These are phyloP conservation scores for Netta rufina DNA, from an alignment of 2,797 vertebrate species.

Conservation along the genomic window DNA sequence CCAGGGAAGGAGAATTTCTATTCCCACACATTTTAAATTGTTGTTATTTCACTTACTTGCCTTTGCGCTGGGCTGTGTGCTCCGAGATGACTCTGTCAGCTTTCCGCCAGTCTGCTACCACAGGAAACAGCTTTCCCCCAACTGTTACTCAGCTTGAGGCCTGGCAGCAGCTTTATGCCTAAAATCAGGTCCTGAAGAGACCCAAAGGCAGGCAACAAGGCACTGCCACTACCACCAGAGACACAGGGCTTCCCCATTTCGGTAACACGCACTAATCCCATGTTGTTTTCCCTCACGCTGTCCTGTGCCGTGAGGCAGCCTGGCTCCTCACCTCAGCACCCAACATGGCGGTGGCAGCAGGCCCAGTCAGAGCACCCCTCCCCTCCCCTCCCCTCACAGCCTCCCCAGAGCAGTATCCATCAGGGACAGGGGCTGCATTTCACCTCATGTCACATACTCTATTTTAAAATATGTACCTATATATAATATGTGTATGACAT, in stretches of 20 bases:
- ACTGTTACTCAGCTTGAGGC: not conserved
- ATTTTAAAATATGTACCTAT: not conserved
- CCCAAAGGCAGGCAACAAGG: not conserved
- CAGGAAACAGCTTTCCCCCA: not conserved
- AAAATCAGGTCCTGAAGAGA: not conserved
- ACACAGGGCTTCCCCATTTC: not conserved
- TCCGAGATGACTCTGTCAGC: not conserved
- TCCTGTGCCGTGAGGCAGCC: fast-evolving
- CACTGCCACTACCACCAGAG: not conserved
- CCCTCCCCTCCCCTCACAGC: not conserved
- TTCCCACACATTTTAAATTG: not conserved
- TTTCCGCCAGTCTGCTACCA: not conserved
- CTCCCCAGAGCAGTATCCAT: fast-evolving
- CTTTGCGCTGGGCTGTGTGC: not conserved
- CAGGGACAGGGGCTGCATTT: not conserved
- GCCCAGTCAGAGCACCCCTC: not conserved
- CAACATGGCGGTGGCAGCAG: not conserved
- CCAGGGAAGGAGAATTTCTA: not conserved
- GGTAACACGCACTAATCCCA: fast-evolving
- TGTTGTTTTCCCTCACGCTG: not conserved
- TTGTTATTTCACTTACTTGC: not conserved
- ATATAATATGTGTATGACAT: fast-evolving
- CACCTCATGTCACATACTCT: fast-evolving
- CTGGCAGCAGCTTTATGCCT: not conserved
- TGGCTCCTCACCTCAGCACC: fast-evolving